Evolutionary conservation across 2,113 vertebrate species (phyloP).

Genomic region (Thinocorus orbignyianus): DNA sequence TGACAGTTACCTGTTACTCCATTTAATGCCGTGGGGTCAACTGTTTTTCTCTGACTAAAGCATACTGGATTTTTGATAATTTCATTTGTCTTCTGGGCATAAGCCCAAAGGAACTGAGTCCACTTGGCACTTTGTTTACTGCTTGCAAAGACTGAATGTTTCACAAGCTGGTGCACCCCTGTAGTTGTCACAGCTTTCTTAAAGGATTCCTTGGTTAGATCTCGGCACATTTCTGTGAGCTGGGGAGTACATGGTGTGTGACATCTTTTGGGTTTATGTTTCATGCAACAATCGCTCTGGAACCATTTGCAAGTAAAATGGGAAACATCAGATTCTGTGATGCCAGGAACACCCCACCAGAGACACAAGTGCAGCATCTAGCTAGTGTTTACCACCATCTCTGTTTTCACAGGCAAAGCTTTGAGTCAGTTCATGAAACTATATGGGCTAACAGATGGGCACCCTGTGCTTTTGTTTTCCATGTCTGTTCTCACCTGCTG

Average conservation of each 20-base stretch:
- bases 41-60: not conserved
- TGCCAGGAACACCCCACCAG: not conserved
- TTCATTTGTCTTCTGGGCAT: not conserved
- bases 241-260: not conserved
- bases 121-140: not conserved
- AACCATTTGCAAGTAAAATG: not conserved
- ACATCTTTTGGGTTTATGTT: not conserved
- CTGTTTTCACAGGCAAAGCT: not conserved
- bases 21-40: not conserved
- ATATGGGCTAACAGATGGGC: rapidly evolving
- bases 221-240: rapidly evolving
- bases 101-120: not conserved
- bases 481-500: not conserved
- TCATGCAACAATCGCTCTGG: not conserved
- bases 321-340: not conserved
- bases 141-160: not conserved
- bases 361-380: not conserved
- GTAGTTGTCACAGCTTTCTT: not conserved
- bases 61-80: not conserved
- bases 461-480: not conserved
- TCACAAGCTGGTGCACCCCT: not conserved
- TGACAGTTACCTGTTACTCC: not conserved
- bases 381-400: not conserved
- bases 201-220: not conserved
- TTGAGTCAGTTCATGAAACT: not conserved